Evolutionary conservation across 2,888 invertebrate species (phyloP).

Genomic region (Noctua pronuba): DNA sequence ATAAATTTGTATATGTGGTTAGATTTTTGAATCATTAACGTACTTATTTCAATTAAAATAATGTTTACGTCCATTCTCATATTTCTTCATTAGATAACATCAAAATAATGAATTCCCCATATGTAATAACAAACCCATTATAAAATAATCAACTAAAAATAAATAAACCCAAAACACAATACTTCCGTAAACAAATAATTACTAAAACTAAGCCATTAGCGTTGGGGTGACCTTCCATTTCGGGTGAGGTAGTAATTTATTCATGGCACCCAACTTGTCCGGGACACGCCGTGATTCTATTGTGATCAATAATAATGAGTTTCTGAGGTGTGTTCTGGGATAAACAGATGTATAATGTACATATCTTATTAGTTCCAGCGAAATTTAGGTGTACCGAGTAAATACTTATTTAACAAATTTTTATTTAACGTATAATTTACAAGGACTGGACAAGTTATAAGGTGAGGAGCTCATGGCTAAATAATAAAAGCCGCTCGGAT

Average conservation of each 20-base stretch:
- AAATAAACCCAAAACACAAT: constrained; percentile 37
- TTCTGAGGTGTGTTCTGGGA: constrained; percentile 47
- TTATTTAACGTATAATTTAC: background rate
- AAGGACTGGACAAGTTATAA: too few species aligned
- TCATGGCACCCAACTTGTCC: constrained; percentile 71
- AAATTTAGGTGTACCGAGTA: background rate
- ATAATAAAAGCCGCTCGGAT: too few species aligned
- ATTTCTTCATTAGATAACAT: background rate
- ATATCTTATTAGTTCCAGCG: constrained; percentile 21
- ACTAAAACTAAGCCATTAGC: constrained; percentile 65
- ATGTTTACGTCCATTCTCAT: background rate
- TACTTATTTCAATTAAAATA: background rate
- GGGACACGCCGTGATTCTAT: constrained; percentile 61
- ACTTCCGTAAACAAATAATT: constrained; percentile 62
- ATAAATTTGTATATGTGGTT: background rate
- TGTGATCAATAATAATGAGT: constrained; percentile 74
- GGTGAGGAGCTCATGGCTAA: too few species aligned
- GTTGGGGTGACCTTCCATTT: constrained; percentile 65
- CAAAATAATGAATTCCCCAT: background rate
- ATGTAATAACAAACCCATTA: background rate
- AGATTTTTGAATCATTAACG: background rate
- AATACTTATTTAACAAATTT: background rate
- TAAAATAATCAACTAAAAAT: constrained; percentile 30
- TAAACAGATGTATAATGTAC: constrained; percentile 20
- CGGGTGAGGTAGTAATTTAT: constrained; percentile 71